A percentile compares a stretch with the other conserved stretches of the same genome.
Conservation (phyloP, 2,797 vertebrate genomes). For the Ctenopoma kingsleyae region DNA sequence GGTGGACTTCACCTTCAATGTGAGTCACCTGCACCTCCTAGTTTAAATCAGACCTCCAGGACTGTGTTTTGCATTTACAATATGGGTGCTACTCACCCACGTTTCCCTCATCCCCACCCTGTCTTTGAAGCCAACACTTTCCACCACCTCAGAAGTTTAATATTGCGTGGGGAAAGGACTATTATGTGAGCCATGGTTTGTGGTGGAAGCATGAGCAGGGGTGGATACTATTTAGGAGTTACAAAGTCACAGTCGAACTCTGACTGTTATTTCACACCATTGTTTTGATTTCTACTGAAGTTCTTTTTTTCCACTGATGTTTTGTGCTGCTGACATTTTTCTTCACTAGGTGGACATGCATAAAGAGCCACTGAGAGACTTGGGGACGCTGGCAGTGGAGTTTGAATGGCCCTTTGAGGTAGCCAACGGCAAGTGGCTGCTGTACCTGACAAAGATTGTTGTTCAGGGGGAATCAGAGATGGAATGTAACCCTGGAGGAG, state of each 20-base stretch:
- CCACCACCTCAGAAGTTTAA: conserved; percentile 55
- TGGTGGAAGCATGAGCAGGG: conserved; percentile 51
- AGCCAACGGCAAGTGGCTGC: conserved; percentile 94
- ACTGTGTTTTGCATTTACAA: conserved; percentile 44
- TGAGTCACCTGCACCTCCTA: conserved; percentile 79
- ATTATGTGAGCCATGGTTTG: conserved; percentile 65
- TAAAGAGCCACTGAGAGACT: conserved; percentile 81
- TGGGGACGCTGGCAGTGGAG: conserved; percentile 89
- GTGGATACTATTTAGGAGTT: conserved; percentile 57
- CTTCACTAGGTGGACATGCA: conserved; percentile 81
- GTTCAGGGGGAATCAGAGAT: conserved; percentile 76
- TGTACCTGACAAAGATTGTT: conserved; percentile 93
- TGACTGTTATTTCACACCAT: conserved; percentile 26
- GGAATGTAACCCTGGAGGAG: conserved; percentile 83
- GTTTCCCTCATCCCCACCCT: conserved; percentile 62
- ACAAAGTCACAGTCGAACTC: conserved; percentile 21
- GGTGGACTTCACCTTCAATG: conserved; percentile 89
- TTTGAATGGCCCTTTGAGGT: conserved; percentile 94
- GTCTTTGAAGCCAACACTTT: conserved; percentile 52
- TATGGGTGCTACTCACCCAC: conserved; percentile 47
- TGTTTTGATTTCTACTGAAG: conserved; percentile 20
- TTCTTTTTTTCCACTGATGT: background rate
- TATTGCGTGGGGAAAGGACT: conserved; percentile 48
- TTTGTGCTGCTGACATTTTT: conserved; percentile 1
- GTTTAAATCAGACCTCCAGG: conserved; percentile 43